These are phyloP conservation scores for Datnioides undecimradiatus DNA, from an alignment of 2,113 vertebrate genomes.

Conservation along the genomic window DNA sequence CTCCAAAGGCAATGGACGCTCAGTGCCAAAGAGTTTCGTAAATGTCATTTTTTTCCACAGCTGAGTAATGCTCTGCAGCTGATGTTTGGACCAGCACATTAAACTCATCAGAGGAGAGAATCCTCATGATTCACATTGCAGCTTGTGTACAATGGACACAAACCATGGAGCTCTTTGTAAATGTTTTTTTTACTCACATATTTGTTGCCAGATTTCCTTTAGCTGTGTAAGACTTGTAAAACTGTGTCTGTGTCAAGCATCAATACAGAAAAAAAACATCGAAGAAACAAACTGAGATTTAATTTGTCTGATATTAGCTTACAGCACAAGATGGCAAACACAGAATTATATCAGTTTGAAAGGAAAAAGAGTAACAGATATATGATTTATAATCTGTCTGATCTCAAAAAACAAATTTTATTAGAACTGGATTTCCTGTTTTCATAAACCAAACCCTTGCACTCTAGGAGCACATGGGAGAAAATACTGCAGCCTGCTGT, in stretches of 20 bases:
- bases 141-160: conserved; percentile 1
- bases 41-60: conserved; percentile 10
- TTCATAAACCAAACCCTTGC: conserved; percentile 52
- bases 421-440: conserved; percentile 50
- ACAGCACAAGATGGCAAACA: neutral
- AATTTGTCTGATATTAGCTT: neutral
- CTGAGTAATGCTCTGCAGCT: conserved; percentile 41
- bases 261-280: neutral
- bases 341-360: neutral
- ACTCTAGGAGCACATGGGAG: conserved; percentile 34
- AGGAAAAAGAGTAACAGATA: neutral
- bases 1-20: conserved; percentile 11
- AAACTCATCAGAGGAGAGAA: conserved; percentile 24
- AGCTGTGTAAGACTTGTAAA: neutral
- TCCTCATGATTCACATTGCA: conserved; percentile 26
- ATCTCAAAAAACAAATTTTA: conserved; percentile 39
- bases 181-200: neutral
- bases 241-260: neutral
- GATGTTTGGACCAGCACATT: conserved; percentile 25
- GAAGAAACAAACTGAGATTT: neutral
- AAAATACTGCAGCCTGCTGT: conserved; percentile 64
- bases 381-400: conserved; percentile 6
- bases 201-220: conserved; percentile 31
- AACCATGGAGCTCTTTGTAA: conserved; percentile 3
- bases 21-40: conserved; percentile 33